Conservation (phyloP, 2,888 invertebrate genomes). For the Sphaerolaimus hirsutus region DNA sequence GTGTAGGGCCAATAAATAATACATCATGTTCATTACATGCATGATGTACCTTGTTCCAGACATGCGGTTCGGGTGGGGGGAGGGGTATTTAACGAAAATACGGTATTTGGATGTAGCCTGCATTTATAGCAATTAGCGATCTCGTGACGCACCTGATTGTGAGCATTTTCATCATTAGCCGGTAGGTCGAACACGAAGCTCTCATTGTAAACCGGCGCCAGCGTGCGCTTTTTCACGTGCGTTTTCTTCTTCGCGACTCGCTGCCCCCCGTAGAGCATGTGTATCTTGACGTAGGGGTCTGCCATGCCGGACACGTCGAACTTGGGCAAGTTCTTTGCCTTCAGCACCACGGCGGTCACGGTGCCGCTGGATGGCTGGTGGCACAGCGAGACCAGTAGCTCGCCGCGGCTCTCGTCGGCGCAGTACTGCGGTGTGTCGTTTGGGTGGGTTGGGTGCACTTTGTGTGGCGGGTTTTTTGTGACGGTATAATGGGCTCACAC, state of each 20-base stretch:
- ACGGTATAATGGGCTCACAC: no score
- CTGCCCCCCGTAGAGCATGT: constrained; percentile 83
- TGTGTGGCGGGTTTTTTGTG: no score
- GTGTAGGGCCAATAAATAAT: no score
- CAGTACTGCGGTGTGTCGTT: no score
- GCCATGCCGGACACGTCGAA: constrained; percentile 43
- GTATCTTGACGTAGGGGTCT: constrained; percentile 92
- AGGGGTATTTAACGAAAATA: no score
- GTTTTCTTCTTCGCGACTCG: constrained; percentile 96
- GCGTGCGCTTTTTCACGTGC: constrained; percentile 84
- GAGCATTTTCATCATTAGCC: constrained; percentile 26
- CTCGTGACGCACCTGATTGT: constrained; percentile 6
- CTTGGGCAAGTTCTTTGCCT: constrained; percentile 84
- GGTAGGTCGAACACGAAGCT: constrained; percentile 93
- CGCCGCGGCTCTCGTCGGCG: constrained; percentile 78
- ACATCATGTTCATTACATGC: no score
- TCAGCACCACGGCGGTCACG: constrained; percentile 79
- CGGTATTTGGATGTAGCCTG: no score
- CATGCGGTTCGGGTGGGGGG: no score
- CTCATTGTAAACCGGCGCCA: constrained; percentile 95
- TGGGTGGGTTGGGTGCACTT: no score
- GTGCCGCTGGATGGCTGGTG: constrained; percentile 91
- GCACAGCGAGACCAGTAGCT: constrained; percentile 76
- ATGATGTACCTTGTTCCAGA: no score
- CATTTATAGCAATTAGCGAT: no score